These are phyloP conservation scores for Tachina fera DNA, from an alignment of 2,888 invertebrate species.

Conservation along the genomic window DNA sequence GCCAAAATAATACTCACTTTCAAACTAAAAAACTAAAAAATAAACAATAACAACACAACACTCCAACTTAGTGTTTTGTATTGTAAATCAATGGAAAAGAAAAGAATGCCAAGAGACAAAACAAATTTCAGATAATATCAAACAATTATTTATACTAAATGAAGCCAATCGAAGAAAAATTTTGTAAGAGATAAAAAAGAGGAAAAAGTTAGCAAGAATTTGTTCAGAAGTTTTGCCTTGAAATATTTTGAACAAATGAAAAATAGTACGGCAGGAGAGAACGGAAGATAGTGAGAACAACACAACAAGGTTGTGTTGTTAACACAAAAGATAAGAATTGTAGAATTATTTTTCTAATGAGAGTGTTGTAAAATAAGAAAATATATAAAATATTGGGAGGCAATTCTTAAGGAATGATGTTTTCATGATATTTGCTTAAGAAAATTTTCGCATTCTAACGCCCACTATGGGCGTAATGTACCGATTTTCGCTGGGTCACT, in stretches of 20 bases:
- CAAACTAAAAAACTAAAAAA: neutral
- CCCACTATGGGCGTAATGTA: too few relatives aligned
- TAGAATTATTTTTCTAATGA: neutral
- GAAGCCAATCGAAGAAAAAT: slow-evolving; percentile 66
- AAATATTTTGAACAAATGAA: slow-evolving; percentile 29
- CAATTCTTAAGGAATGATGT: too few relatives aligned
- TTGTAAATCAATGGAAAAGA: slow-evolving; percentile 29
- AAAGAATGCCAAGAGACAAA: slow-evolving; percentile 35
- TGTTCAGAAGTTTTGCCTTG: slow-evolving; percentile 46
- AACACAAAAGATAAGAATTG: slow-evolving; percentile 3
- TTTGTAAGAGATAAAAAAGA: neutral
- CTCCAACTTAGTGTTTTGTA: slow-evolving; percentile 13
- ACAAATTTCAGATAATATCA: slow-evolving; percentile 63
- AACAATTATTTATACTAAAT: slow-evolving; percentile 71
- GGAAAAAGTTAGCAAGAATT: slow-evolving; percentile 32
- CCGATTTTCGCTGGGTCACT: too few relatives aligned
- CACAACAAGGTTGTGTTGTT: neutral
- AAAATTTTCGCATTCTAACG: too few relatives aligned
- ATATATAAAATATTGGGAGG: too few relatives aligned
- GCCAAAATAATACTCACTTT: neutral
- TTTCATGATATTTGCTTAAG: too few relatives aligned
- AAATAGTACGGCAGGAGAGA: slow-evolving; percentile 8
- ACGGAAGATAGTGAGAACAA: neutral
- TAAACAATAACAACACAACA: slow-evolving; percentile 1
- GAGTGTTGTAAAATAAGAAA: too few relatives aligned